These are phyloP conservation scores for Drepana arcuata DNA, from an alignment of 1,140 invertebrate genomes.

Conservation along the genomic window DNA sequence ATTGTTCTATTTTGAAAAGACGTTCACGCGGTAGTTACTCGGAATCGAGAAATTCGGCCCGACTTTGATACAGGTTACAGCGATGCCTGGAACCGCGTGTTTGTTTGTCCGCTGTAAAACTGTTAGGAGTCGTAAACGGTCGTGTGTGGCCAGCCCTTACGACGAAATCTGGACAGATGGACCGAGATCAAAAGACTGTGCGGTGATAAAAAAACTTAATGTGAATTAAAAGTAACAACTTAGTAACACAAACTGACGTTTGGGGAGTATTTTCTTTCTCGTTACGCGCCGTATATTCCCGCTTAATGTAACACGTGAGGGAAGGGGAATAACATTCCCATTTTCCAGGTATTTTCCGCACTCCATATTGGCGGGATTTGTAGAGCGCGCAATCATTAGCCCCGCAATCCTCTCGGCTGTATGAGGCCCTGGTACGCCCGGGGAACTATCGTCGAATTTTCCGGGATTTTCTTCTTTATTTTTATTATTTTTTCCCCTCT, in stretches of 20 bases:
- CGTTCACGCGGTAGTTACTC: slow-evolving; percentile 22
- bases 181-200: slow-evolving; percentile 57
- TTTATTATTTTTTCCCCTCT: slow-evolving; percentile 26
- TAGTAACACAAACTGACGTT: slow-evolving; percentile 31
- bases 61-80: slow-evolving; percentile 53
- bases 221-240: slow-evolving; percentile 57
- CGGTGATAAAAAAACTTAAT: slow-evolving; percentile 60
- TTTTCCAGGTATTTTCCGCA: slow-evolving; percentile 61
- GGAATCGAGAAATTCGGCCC: slow-evolving; percentile 44
- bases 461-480: slow-evolving; percentile 31
- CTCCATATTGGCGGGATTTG: slow-evolving; percentile 63
- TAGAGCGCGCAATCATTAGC: slow-evolving; percentile 50
- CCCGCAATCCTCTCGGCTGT: slow-evolving; percentile 33
- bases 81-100: slow-evolving; percentile 60
- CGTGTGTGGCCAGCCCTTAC: slow-evolving; percentile 69
- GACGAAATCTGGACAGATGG: slow-evolving; percentile 62
- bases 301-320: slow-evolving; percentile 30
- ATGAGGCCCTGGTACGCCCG: slow-evolving; percentile 29
- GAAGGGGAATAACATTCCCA: slow-evolving; percentile 44
- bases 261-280: slow-evolving; percentile 36
- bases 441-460: slow-evolving; percentile 45
- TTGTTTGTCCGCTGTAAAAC: slow-evolving; percentile 66
- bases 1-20: slow-evolving; percentile 23
- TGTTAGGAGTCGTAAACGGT: slow-evolving; percentile 61
- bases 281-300: slow-evolving; percentile 46